Evolutionary conservation across 2,797 vertebrate genomes (phyloP), one percentile per base, ranked within the genome.

Genomic region (Paguma larvata): DNA sequence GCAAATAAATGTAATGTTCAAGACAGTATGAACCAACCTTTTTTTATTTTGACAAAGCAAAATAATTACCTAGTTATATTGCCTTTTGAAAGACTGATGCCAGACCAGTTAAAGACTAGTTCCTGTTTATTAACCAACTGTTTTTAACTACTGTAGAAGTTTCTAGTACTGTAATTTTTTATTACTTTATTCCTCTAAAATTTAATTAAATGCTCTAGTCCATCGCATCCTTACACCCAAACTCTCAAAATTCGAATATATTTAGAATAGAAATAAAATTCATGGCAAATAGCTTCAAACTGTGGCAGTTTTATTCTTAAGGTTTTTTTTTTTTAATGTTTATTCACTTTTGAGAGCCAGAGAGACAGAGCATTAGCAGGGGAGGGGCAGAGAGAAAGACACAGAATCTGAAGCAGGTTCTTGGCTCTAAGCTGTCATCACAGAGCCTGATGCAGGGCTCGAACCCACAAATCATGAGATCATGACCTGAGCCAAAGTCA

Each of bases 1-100:
- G n/a, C 30, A 85, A 87, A 95, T 83, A 82, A 92, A 87, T 86
- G 72, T 94, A 87, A n/a, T 46, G 21, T 34, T 92, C 25, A 90
- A 85, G 67, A 91, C 9, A 82, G 23, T 48, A 18, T 12, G 10
- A 59, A 53, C 30, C 44, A 88, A 75, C 21, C 15, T 59, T 56
- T 82, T 75, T 32, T 41, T 75, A 83, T 75, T 86, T 48, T 79
- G 34, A 91, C 23, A 9, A 87, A 79, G 32, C 16, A 5, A 85
- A 85, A 48, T 62, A 89, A 63, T 32, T 88, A 51, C 48, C 25
- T 85, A n/a, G 25, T 73, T 87, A 41, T 3, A 10, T 11, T 93
- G 23, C 44, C 27, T 94, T 90, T 96, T 90, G 77, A 87, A 70
- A 95, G 25, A 59, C 13, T 19, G 38, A 77, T 89, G 27, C 7